phyloP scores from a whole-genome alignment of 2,113 vertebrate genomes.

The Ibidorhyncha struthersii region DNA sequence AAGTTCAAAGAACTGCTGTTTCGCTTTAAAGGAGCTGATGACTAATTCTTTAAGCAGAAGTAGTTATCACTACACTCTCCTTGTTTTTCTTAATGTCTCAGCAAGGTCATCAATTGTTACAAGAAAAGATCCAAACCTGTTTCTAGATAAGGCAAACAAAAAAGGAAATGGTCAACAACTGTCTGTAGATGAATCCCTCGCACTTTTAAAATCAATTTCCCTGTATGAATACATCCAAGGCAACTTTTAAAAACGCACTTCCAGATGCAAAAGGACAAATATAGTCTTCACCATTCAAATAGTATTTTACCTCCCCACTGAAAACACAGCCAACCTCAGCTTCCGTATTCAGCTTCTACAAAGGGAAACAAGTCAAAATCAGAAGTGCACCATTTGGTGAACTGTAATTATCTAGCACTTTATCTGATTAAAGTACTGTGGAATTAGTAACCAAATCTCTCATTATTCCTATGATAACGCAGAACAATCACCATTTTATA shows the following conservation, averaged over 20 bases:
- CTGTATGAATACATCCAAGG: neutral
- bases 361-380: slow-evolving; percentile 2
- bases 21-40: neutral
- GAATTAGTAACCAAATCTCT: slow-evolving; percentile 37
- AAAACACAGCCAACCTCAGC: neutral
- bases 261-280: neutral
- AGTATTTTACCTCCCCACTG: neutral
- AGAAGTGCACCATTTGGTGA: neutral
- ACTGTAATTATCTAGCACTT: slow-evolving; percentile 16
- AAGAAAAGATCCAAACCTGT: neutral
- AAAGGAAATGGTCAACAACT: neutral
- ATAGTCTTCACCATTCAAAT: neutral
- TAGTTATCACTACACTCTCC: neutral
- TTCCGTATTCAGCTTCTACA: neutral
- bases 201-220: neutral
- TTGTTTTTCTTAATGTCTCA: neutral
- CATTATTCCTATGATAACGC: neutral
- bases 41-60: neutral
- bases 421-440: slow-evolving; percentile 21
- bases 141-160: neutral
- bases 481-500: neutral
- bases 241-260: neutral
- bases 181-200: neutral
- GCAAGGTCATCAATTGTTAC: neutral
- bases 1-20: neutral